Percentiles rank a stretch among this genome's conserved stretches.
Evolutionary conservation across 2,113 vertebrate genomes (phyloP).

Genomic region (Saccopteryx leptura): DNA sequence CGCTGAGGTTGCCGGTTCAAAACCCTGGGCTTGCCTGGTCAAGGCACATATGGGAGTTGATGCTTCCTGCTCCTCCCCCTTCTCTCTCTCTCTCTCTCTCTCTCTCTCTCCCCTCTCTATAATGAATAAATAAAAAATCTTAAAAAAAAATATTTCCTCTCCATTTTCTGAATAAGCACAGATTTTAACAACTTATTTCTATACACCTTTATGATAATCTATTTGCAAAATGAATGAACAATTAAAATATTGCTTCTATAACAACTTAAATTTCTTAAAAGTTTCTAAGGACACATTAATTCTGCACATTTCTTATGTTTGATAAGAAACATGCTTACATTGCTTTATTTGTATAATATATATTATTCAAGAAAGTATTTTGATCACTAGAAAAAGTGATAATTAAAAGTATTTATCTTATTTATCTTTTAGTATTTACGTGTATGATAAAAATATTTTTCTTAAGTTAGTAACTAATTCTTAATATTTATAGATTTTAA

Average conservation of each 20-base stretch:
- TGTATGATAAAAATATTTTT: neutral
- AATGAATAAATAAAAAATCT: too few species aligned
- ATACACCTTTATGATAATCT: neutral
- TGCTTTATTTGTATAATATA: neutral
- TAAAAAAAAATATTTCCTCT: neutral
- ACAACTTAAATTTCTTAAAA: too few species aligned
- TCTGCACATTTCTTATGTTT: neutral
- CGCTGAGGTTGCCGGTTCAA: too few species aligned
- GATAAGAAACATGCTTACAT: neutral
- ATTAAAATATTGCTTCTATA: neutral
- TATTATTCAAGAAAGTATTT: neutral
- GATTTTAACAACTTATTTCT: neutral
- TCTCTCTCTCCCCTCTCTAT: too few species aligned
- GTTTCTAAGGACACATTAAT: accelerated
- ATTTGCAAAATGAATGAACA: neutral
- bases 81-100: too few species aligned
- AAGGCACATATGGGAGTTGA: too few species aligned
- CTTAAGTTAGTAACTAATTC: neutral
- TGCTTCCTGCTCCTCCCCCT: too few species aligned
- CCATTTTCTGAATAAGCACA: neutral
- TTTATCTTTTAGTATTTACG: neutral
- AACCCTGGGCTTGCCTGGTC: too few species aligned
- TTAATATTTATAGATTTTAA: conserved; percentile 29
- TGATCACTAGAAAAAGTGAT: neutral
- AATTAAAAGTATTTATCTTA: neutral